phyloP scores from a whole-genome alignment of 2,113 vertebrate species.

The Entosphenus tridentatus region DNA sequence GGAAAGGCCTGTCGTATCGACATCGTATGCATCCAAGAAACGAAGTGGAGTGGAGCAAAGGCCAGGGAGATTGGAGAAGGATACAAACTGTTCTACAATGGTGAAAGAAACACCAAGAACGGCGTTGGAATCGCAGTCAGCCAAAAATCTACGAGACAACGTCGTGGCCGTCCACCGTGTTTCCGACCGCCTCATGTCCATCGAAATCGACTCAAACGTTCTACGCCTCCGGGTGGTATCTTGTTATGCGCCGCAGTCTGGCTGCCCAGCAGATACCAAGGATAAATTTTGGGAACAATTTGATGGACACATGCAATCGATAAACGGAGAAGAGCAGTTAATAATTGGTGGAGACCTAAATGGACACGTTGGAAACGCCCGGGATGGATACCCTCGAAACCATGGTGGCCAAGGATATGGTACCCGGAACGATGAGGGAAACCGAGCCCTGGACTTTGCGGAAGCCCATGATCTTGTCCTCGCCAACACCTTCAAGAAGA shows the following conservation, averaged over 20 bases:
- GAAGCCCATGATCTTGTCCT: no score
- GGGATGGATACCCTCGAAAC: no score
- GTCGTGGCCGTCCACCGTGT: not conserved
- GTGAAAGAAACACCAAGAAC: not conserved
- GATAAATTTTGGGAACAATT: constrained; percentile 4
- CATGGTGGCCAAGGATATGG: no score
- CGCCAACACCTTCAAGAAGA: no score
- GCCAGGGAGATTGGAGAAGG: constrained; percentile 7
- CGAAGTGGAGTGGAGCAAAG: constrained; percentile 7
- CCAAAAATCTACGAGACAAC: constrained; percentile 1
- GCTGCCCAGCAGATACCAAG: not conserved
- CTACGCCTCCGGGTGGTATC: not conserved
- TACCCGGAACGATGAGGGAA: no score
- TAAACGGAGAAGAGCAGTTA: no score
- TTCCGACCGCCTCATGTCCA: constrained; percentile 2
- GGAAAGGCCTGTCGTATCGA: not conserved
- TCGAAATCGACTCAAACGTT: constrained; percentile 2
- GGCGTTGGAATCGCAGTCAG: not conserved
- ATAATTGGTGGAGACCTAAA: no score
- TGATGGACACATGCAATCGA: not conserved
- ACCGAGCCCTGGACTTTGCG: no score
- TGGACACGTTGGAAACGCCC: no score
- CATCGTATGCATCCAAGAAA: constrained; percentile 7
- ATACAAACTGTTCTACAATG: constrained; percentile 6
- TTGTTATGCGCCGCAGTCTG: not conserved